phyloP scores from a whole-genome alignment of 1,140 invertebrate genomes.

The Ceratosolen fusciceps region DNA sequence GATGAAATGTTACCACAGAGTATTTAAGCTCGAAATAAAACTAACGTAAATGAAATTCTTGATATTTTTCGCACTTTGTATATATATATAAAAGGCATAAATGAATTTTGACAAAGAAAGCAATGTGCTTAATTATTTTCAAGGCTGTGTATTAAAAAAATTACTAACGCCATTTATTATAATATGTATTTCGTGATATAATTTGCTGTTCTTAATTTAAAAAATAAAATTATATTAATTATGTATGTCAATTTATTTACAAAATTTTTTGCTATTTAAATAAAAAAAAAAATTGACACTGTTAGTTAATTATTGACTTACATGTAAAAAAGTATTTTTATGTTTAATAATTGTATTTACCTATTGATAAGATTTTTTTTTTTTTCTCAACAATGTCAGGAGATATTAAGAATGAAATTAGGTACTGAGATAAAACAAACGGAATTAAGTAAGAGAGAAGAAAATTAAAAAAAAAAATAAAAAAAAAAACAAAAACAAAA shows the following conservation, averaged over 20 bases:
- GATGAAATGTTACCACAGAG: conserved; percentile 5
- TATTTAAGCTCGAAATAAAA: background rate
- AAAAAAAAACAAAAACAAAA: background rate
- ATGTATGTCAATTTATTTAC: background rate
- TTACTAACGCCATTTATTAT: conserved; percentile 36
- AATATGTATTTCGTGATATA: conserved; percentile 39
- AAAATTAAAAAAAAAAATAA: background rate
- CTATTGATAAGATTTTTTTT: conserved; percentile 2
- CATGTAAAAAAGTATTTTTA: background rate
- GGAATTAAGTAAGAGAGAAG: background rate
- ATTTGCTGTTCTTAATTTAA: conserved; percentile 37
- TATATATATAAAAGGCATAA: conserved; percentile 36
- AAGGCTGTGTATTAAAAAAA: conserved; percentile 45
- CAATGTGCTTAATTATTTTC: conserved; percentile 42
- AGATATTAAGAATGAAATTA: too few relatives aligned
- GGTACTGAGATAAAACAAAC: too few relatives aligned
- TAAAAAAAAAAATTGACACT: background rate
- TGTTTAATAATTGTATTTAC: background rate
- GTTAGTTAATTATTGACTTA: background rate
- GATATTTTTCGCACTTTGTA: conserved; percentile 42
- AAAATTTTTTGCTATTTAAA: background rate
- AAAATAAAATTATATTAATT: conserved; percentile 27
- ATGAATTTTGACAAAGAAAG: conserved; percentile 41
- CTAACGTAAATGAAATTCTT: conserved; percentile 21
- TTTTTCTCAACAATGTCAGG: too few relatives aligned